A percentile compares a stretch with the other conserved stretches of the same genome.
Conservation (phyloP, 2,888 invertebrate species). For the Andrena bucephala region DNA sequence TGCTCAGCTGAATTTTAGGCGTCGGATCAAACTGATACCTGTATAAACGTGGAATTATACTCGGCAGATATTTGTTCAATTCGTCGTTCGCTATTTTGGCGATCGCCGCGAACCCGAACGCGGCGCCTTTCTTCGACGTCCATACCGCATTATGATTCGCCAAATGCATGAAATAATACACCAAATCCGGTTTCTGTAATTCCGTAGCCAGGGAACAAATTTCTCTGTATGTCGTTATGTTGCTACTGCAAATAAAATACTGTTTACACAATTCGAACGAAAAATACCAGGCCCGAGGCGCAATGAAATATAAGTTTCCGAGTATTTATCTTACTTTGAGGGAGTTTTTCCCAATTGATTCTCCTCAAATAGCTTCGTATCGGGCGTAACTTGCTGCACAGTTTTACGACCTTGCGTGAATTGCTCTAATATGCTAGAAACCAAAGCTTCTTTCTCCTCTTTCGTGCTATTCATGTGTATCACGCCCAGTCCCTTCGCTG, state of each 20-base stretch:
- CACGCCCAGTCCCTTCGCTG: conserved; percentile 95
- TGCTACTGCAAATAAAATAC: conserved; percentile 88
- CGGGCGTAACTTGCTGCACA: conserved; percentile 91
- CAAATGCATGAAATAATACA: conserved; percentile 98
- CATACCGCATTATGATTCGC: conserved; percentile 97
- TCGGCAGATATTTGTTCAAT: conserved; percentile 92
- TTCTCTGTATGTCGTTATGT: conserved; percentile 97
- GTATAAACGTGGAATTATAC: conserved; percentile 95
- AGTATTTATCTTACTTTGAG: conserved; percentile 88
- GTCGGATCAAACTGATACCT: conserved; percentile 97
- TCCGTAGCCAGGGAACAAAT: conserved; percentile 97
- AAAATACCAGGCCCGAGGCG: background rate
- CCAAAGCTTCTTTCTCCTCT: conserved; percentile 89
- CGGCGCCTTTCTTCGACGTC: conserved; percentile 98
- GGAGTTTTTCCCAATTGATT: conserved; percentile 94
- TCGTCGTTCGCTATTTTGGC: conserved; percentile 94
- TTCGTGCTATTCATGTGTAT: conserved; percentile 94
- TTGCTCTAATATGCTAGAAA: conserved; percentile 92
- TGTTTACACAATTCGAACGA: background rate
- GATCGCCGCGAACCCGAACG: conserved; percentile 96
- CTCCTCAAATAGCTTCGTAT: conserved; percentile 95
- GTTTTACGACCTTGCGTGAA: conserved; percentile 92
- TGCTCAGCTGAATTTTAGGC: conserved; percentile 95
- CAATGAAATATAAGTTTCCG: conserved; percentile 23
- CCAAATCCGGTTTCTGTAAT: conserved; percentile 96